phyloP scores from a whole-genome alignment of 2,113 vertebrate species.

The Dicentrarchus labrax region DNA sequence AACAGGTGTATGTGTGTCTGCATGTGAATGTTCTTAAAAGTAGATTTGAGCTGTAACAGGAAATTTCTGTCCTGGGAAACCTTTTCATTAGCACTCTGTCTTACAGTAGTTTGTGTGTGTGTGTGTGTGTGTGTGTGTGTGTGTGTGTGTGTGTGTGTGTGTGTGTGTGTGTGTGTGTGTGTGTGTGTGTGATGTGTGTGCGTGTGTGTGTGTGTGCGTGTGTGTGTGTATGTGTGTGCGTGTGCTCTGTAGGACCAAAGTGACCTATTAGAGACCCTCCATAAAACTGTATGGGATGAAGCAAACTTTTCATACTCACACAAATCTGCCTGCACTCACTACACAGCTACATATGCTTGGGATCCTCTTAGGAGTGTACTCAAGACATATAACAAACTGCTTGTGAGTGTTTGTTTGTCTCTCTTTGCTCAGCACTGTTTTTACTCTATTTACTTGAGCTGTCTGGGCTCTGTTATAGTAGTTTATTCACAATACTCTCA shows the following conservation, averaged over 20 bases:
- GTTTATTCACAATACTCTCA: not conserved
- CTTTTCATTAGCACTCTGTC: constrained; percentile 5
- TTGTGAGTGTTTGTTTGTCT: not conserved
- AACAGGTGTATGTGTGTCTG: too few species aligned
- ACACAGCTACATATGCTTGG: not conserved
- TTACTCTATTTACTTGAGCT: not conserved
- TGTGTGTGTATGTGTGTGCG: constrained; percentile 2
- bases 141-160: constrained; percentile 1
- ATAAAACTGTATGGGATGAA: constrained; percentile 18
- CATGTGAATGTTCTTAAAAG: too few species aligned
- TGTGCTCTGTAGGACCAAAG: constrained; percentile 24
- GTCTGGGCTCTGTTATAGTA: not conserved
- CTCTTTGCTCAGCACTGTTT: not conserved
- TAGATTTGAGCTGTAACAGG: constrained; percentile 2
- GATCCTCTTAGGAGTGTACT: not conserved
- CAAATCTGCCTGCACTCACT: not conserved
- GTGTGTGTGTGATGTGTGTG: too few species aligned
- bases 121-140: constrained; percentile 8
- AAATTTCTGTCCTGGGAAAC: constrained; percentile 47
- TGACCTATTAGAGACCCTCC: constrained; percentile 33
- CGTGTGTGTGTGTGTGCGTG: constrained; percentile 5
- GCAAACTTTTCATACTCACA: not conserved
- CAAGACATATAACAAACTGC: not conserved
- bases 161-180: too few species aligned
- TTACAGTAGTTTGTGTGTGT: not conserved